phyloP scores from a whole-genome alignment of 2,797 vertebrate genomes.

The Jordanella pulchra region DNA sequence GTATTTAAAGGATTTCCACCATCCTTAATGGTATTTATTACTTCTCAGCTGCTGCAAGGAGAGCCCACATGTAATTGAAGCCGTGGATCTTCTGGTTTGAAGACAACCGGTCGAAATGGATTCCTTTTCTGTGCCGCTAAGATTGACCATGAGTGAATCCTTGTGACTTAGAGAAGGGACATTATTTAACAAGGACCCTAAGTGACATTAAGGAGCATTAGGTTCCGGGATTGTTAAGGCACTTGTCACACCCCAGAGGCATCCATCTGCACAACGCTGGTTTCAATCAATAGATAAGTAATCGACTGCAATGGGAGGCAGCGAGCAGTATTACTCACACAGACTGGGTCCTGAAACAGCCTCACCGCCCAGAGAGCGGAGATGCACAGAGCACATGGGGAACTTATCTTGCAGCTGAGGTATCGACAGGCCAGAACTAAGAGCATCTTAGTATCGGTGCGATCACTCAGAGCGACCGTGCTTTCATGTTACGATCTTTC shows the following conservation, averaged over 20 bases:
- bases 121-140: conserved; percentile 55
- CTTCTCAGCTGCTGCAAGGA: conserved; percentile 71
- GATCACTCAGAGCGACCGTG: conserved; percentile 46
- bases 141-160: conserved; percentile 71
- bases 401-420: conserved; percentile 67
- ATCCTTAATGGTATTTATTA: conserved; percentile 80
- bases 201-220: conserved; percentile 81
- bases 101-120: conserved; percentile 81
- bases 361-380: conserved; percentile 52
- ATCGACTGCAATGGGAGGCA: conserved; percentile 79
- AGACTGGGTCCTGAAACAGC: conserved; percentile 58
- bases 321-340: conserved; percentile 78
- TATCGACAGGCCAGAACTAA: conserved; percentile 62
- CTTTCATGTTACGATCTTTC: conserved; percentile 53
- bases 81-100: conserved; percentile 75
- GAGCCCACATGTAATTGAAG: conserved; percentile 77
- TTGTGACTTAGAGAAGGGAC: conserved; percentile 71
- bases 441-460: conserved; percentile 60
- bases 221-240: conserved; percentile 77
- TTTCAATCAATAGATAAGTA: conserved; percentile 85
- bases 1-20: conserved; percentile 79
- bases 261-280: conserved; percentile 78
- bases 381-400: conserved; percentile 39
- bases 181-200: conserved; percentile 80
- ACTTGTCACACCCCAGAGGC: conserved; percentile 77